Conservation (phyloP, 2,113 vertebrate genomes). For the Dicaeum eximium region DNA sequence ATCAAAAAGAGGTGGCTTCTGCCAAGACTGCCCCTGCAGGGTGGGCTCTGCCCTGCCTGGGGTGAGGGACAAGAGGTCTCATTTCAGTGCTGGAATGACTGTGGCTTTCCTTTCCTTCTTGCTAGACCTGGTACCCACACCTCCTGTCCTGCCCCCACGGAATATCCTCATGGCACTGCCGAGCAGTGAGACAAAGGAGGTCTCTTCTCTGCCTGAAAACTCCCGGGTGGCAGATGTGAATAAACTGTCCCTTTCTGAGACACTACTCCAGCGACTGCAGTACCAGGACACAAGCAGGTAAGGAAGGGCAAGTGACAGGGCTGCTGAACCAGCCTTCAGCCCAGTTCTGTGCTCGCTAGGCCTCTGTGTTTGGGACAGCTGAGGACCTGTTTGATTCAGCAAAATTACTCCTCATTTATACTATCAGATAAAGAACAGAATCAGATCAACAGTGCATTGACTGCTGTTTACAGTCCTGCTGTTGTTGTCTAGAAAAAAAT, state of each 20-base stretch:
- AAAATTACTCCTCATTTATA: neutral
- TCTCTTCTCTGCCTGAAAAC: neutral
- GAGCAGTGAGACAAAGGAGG: slow-evolving; percentile 76
- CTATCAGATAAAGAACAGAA: neutral
- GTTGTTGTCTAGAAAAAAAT: neutral
- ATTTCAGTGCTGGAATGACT: neutral
- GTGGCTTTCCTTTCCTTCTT: slow-evolving; percentile 7
- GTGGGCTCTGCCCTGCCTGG: neutral
- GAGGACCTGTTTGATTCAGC: neutral
- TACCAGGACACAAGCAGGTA: slow-evolving; percentile 84
- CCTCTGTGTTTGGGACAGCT: neutral
- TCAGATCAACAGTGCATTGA: neutral
- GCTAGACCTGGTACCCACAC: slow-evolving; percentile 75
- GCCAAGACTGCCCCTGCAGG: neutral
- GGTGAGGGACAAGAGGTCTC: neutral
- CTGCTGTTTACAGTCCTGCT: neutral
- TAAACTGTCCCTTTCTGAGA: slow-evolving; percentile 78
- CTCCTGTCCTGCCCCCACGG: slow-evolving; percentile 89
- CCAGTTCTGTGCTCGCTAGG: neutral
- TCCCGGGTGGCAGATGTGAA: slow-evolving; percentile 61
- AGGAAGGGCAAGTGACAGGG: neutral
- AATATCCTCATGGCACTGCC: slow-evolving; percentile 66
- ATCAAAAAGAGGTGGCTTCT: neutral
- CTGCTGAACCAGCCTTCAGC: neutral
- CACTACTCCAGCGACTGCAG: slow-evolving; percentile 82